phyloP scores from a whole-genome alignment of 1,140 invertebrate species.

The Rhopalosiphum maidis region DNA sequence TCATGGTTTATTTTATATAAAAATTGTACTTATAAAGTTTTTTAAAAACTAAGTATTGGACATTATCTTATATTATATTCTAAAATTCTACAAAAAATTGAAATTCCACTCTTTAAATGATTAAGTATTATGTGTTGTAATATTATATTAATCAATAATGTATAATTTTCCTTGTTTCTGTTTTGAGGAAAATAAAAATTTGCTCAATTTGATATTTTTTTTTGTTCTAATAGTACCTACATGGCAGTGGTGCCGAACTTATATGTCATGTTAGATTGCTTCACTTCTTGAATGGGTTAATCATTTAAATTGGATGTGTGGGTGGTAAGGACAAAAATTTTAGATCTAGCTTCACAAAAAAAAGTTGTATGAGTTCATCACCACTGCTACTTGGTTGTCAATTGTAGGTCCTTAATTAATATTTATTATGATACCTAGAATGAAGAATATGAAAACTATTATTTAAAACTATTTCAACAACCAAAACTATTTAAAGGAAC shows the following conservation, averaged over 20 bases:
- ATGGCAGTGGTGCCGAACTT: too few species aligned
- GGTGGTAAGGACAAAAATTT: too few species aligned
- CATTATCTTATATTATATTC: neutral
- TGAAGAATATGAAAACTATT: neutral
- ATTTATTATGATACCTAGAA: neutral
- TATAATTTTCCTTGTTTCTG: neutral
- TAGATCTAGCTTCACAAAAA: too few species aligned
- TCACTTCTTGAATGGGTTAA: too few species aligned
- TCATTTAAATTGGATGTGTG: too few species aligned
- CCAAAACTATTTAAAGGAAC: conserved; percentile 50
- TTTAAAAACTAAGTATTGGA: too few species aligned
- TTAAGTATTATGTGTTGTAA: neutral
- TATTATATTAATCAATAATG: neutral
- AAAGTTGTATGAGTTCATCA: too few species aligned
- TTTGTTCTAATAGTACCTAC: neutral
- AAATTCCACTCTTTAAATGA: neutral
- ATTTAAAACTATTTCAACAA: conserved; percentile 51
- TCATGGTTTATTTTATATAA: too few species aligned
- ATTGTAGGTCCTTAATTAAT: too few species aligned
- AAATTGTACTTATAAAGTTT: too few species aligned
- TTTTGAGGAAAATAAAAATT: neutral
- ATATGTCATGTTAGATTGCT: too few species aligned
- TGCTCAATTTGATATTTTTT: neutral
- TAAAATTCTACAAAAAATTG: neutral
- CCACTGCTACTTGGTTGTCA: neutral